phyloP scores from a whole-genome alignment of 2,888 invertebrate species.

The Heliconius erato region DNA sequence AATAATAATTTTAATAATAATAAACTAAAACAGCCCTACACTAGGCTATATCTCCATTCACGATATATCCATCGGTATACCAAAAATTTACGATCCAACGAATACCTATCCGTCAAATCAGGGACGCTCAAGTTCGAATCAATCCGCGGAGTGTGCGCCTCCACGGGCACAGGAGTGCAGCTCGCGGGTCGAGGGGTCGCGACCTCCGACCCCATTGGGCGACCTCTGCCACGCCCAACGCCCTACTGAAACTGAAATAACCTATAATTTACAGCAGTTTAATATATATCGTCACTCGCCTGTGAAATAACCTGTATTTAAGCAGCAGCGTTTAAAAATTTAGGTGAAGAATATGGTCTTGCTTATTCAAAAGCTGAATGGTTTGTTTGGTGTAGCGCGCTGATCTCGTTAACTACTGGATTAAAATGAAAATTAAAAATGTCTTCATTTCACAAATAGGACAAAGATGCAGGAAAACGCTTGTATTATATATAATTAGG shows the following conservation, averaged over 20 bases:
- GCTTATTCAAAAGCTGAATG: neutral
- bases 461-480: too few species aligned
- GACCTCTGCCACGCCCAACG: slow-evolving; percentile 82
- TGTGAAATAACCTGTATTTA: neutral
- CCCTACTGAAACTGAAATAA: slow-evolving; percentile 65
- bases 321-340: neutral
- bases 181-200: slow-evolving; percentile 70
- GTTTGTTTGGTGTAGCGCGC: neutral
- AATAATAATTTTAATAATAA: neutral
- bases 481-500: too few species aligned
- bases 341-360: neutral
- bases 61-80: neutral
- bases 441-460: too few species aligned
- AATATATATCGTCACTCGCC: neutral
- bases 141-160: slow-evolving; percentile 69
- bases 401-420: neutral
- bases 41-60: neutral
- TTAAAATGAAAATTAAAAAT: too few species aligned
- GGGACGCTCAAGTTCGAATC: slow-evolving; percentile 69
- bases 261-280: slow-evolving; percentile 30
- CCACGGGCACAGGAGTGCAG: slow-evolving; percentile 19
- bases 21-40: neutral
- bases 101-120: slow-evolving; percentile 53
- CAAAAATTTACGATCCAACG: neutral
- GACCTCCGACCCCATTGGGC: slow-evolving; percentile 84